phyloP scores from a whole-genome alignment of 2,888 invertebrate species.

The Drosophila dives region DNA sequence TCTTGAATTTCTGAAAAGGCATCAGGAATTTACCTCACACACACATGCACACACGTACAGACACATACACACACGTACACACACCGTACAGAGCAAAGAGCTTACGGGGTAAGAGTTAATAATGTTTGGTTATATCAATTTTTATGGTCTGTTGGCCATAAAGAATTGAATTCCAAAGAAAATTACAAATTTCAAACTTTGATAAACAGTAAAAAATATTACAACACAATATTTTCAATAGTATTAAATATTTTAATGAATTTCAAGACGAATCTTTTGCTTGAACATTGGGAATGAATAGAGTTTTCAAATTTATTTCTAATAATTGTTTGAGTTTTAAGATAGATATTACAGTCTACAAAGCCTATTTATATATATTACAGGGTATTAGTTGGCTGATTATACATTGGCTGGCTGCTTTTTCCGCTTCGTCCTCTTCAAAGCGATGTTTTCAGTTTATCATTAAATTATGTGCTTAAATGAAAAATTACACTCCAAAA shows the following conservation, averaged over 20 bases:
- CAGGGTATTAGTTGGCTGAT: neutral
- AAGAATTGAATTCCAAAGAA: constrained; percentile 26
- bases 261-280: neutral
- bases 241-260: neutral
- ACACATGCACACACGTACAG: constrained; percentile 7
- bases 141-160: constrained; percentile 32
- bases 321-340: neutral
- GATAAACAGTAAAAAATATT: constrained; percentile 1
- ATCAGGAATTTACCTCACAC: constrained; percentile 53
- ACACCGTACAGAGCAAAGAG: constrained; percentile 26
- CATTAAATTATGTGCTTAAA: neutral
- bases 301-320: neutral
- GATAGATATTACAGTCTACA: neutral
- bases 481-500: constrained; percentile 1
- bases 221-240: neutral
- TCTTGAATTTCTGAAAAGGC: constrained; percentile 30
- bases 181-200: constrained; percentile 16
- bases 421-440: neutral
- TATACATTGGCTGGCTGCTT: neutral
- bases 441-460: neutral
- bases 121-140: constrained; percentile 7
- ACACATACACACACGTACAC: neutral
- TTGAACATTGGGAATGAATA: neutral
- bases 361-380: neutral
- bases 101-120: constrained; percentile 27